Evolutionary conservation across 1,140 invertebrate genomes (phyloP), one percentile per base, ranked within the genome.

Genomic region (Musca vetustissima): DNA sequence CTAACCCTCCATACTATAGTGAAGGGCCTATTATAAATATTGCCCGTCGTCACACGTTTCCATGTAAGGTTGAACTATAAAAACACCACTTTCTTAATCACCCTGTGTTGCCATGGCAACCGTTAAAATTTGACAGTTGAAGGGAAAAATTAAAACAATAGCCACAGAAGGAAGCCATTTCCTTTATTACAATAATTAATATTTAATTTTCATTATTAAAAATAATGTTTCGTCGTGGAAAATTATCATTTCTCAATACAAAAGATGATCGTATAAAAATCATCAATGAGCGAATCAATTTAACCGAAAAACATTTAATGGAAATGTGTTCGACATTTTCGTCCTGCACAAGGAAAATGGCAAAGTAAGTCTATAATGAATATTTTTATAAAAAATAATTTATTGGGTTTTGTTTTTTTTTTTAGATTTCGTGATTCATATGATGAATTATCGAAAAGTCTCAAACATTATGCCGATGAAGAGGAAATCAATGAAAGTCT

Each of bases 401-500:
- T n/a, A n/a, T n/a, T n/a, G n/a, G n/a, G 43, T 1, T 47, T 21
- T 11, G 13, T 15, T 65, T 49, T 66, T 55, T 50, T 21, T 70
- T 71, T 3, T 28, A 90, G 89, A 77, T 79, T 91, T 57, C 85
- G 90, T 15, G 90, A 92, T 77, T 88, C 88, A 78, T 87, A 86
- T 21, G 91, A 92, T 74, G 89, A 91, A 74, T 73, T 92, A 36
- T 85, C 89, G 7, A 89, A 89, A 82, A 81, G 84, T n/a, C 76
- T 90, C 21, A 86, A 87, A 72, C 85, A 82, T n/a, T 90, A 89
- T 75, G 86, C 88, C 0, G 87, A 89, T 68, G 85, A 86, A 8
- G 91, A 92, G 82, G 85, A 86, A 59, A 86, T 92, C 25, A 91
- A 91, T 78, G 89, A 89, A 76, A 89, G 89, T 1, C 74, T 90